Conservation (phyloP, 2,888 invertebrate genomes). For the Hirudinaria manillensis region DNA sequence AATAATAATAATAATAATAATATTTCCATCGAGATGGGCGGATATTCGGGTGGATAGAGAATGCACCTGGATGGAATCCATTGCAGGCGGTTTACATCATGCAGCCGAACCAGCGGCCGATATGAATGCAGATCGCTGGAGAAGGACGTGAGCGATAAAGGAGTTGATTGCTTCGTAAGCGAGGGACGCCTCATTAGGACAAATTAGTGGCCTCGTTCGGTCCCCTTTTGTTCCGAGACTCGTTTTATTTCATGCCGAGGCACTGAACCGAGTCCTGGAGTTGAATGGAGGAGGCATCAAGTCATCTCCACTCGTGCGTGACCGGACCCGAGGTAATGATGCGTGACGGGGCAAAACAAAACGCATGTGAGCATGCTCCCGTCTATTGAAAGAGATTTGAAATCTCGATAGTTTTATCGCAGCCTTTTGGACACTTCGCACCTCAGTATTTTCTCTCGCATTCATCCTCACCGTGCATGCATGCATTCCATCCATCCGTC, state of each 20-base stretch:
- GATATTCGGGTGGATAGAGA: neutral
- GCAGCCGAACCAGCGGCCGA: no score
- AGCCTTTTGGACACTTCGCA: neutral
- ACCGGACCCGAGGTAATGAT: slow-evolving; percentile 7
- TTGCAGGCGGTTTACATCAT: no score
- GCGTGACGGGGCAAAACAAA: slow-evolving; percentile 12
- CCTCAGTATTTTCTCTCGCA: neutral
- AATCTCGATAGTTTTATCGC: slow-evolving; percentile 11
- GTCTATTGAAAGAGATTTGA: slow-evolving; percentile 14
- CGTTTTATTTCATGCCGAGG: slow-evolving; percentile 4
- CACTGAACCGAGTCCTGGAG: slow-evolving; percentile 17
- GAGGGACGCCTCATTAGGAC: slow-evolving; percentile 19
- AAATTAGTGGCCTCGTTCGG: slow-evolving; percentile 11
- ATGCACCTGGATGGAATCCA: neutral
- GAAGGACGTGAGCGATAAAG: slow-evolving; percentile 15
- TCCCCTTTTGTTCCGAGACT: slow-evolving; percentile 2
- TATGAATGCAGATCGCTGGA: slow-evolving; percentile 5
- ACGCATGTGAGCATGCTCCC: slow-evolving; percentile 7
- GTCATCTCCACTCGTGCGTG: slow-evolving; percentile 23
- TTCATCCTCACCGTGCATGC: neutral
- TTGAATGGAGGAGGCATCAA: slow-evolving; percentile 19
- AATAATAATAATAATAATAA: no score
- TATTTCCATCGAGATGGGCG: neutral
- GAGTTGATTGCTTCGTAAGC: slow-evolving; percentile 23
- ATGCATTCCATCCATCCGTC: neutral